Evolutionary conservation across 2,113 vertebrate species (phyloP), one percentile per base, ranked within the genome.

Genomic region (Rhinolophus sinicus): DNA sequence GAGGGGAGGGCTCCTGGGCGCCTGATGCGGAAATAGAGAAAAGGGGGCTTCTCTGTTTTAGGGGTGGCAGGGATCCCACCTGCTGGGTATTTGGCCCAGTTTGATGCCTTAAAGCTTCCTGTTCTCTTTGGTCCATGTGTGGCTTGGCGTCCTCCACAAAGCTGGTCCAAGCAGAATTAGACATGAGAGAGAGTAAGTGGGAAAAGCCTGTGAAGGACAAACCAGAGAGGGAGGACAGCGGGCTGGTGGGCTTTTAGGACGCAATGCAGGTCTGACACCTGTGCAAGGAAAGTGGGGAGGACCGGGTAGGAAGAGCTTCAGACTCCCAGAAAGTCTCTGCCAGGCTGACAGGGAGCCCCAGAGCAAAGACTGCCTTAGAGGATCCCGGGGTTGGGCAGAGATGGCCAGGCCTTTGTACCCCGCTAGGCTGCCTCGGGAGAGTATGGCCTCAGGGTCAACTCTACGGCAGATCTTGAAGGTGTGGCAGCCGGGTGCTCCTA

Each of bases 151-250:
- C 18, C 30, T 65, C 50, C 21, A 26, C 67, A 11, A 70, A 40
- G 18, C 26, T 56, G 40, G n/a, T 19, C 3, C 24, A 13, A 11
- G 47, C 14, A 14, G 67, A 14, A 12, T 24, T 4, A 8, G 6
- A 26, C 0, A 1, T 22, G 44, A 24, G 3, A 14, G 75, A 58
- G 72, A 18, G 21, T 73, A 50, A 2, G 18, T 11, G 18, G 30
- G 35, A 15, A 14, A 2, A 2, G 33, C 12, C 33, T 0, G 69
- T 6, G 38, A 0, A 6, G 60, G 50, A 38, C 28, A 9, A n/a
- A 1, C 0, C 0, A 15, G n/a, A 26, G 54, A 56, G 16, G 33
- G 56, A 30, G 80, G 2, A 0, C 33, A 11, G 11, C 13, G 15
- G 15, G 33, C 10, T 1, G 19, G 72, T 52, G 28, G 40, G 72